Evolutionary conservation across 2,797 vertebrate species (phyloP), one percentile per base, ranked within the genome.

Genomic region (Pempheris klunzingeri): DNA sequence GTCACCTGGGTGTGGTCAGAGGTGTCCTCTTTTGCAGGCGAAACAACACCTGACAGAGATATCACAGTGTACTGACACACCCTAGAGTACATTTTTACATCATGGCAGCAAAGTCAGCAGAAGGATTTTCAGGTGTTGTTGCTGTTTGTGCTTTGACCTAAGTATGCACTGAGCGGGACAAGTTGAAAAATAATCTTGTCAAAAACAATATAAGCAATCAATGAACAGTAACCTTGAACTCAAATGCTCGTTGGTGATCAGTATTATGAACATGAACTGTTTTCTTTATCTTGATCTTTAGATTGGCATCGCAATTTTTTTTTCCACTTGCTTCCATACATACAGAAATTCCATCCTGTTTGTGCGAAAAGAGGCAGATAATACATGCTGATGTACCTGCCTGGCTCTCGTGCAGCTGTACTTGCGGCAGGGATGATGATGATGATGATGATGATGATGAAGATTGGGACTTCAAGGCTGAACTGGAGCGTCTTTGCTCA

Each of bases 401-500:
- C 14, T 34, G 43, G 38, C 44, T 63, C 2, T 26, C 10, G 14
- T 64, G 9, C 5, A 41, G 54, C 22, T 74, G 46, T 47, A 2
- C 1, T 36, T 14, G 36, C 28, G 28, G 53, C 12, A 38, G 53
- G 24, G 1, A 14, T 30, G 54, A 65, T 39, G 76, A n/a, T n/a
- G n/a, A n/a, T n/a, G n/a, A n/a, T n/a, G n/a, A n/a, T n/a, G n/a
- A n/a, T n/a, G n/a, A n/a, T n/a, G n/a, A n/a, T n/a, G n/a, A n/a
- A n/a, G n/a, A n/a, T 17, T 65, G 10, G 32, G 44, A 59, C 38
- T 72, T 66, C 66, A 65, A 70, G 38, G 46, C 22, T 66, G 41
- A 59, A 74, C 66, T 61, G 55, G 38, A 78, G 46, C 43, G 32
- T 66, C 58, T 81, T 52, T 64, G 60, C 74, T 86, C 55, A 80